phyloP scores from a whole-genome alignment of 2,888 invertebrate species.

The Acleris sparsana region DNA sequence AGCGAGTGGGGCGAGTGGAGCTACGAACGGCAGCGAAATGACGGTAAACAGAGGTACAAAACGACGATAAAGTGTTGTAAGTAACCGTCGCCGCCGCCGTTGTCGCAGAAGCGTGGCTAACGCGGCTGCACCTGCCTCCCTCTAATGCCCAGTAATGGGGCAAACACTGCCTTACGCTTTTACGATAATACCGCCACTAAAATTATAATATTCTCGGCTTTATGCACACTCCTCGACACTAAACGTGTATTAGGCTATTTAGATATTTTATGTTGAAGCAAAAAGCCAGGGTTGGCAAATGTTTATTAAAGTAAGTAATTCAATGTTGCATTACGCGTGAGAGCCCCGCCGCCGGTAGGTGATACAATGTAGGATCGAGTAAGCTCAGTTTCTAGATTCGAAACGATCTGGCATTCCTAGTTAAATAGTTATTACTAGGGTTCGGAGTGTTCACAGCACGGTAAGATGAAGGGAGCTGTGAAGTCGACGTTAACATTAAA shows the following conservation, averaged over 20 bases:
- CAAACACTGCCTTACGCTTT: slow-evolving; percentile 16
- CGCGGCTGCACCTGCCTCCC: slow-evolving; percentile 19
- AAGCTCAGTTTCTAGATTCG: no score
- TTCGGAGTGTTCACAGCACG: no score
- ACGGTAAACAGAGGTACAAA: slow-evolving; percentile 10
- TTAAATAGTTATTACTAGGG: no score
- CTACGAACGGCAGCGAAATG: neutral
- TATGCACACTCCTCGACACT: neutral
- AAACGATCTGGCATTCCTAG: no score
- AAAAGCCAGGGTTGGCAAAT: no score
- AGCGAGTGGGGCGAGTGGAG: no score
- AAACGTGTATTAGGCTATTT: slow-evolving; percentile 7
- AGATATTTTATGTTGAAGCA: neutral
- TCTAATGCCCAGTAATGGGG: slow-evolving; percentile 30
- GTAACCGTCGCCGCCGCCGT: slow-evolving; percentile 14
- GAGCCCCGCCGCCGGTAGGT: no score
- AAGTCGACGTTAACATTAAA: no score
- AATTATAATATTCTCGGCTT: slow-evolving; percentile 11
- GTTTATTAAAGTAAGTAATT: no score
- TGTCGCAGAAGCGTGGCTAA: slow-evolving; percentile 34
- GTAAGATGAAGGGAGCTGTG: no score
- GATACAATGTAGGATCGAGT: no score
- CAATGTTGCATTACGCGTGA: no score
- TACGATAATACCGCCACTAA: neutral
- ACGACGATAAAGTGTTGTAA: slow-evolving; percentile 20